Evolutionary conservation across 1,140 invertebrate genomes (phyloP).

Genomic region (Penaeus vannamei): DNA sequence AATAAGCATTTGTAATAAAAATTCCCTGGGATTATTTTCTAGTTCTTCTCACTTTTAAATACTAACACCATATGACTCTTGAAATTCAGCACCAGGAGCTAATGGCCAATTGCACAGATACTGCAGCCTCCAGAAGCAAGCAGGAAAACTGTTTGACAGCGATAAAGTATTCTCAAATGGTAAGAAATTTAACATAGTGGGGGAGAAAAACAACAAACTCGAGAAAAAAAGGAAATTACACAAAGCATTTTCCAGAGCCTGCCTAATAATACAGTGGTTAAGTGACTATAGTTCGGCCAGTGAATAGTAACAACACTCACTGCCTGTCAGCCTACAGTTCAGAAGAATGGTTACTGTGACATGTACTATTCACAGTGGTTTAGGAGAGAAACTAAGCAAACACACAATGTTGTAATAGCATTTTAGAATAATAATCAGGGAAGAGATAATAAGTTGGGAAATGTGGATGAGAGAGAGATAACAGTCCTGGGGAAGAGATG

Average conservation of each 20-base stretch:
- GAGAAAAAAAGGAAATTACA: neutral
- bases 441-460: slow-evolving; percentile 10
- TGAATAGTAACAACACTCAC: slow-evolving; percentile 25
- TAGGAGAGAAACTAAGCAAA: slow-evolving; percentile 31
- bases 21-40: slow-evolving; percentile 5
- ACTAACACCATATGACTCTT: slow-evolving; percentile 54
- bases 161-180: neutral
- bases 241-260: slow-evolving; percentile 52
- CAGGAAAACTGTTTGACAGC: slow-evolving; percentile 3
- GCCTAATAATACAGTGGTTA: slow-evolving; percentile 39
- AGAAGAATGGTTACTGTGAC: slow-evolving; percentile 46
- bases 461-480: slow-evolving; percentile 27
- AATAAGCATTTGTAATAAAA: no score
- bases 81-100: slow-evolving; percentile 63
- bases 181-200: slow-evolving; percentile 9
- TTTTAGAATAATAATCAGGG: slow-evolving; percentile 19
- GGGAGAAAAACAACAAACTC: neutral
- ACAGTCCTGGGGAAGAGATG: slow-evolving; percentile 57
- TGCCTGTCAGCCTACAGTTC: slow-evolving; percentile 48
- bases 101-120: slow-evolving; percentile 62
- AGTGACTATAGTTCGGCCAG: slow-evolving; percentile 41
- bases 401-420: slow-evolving; percentile 17
- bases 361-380: slow-evolving; percentile 52
- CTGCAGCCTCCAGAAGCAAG: slow-evolving; percentile 46
- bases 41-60: slow-evolving; percentile 35